These are phyloP conservation scores for Leucozona laternaria DNA, from an alignment of 2,888 invertebrate species.

Conservation along the genomic window DNA sequence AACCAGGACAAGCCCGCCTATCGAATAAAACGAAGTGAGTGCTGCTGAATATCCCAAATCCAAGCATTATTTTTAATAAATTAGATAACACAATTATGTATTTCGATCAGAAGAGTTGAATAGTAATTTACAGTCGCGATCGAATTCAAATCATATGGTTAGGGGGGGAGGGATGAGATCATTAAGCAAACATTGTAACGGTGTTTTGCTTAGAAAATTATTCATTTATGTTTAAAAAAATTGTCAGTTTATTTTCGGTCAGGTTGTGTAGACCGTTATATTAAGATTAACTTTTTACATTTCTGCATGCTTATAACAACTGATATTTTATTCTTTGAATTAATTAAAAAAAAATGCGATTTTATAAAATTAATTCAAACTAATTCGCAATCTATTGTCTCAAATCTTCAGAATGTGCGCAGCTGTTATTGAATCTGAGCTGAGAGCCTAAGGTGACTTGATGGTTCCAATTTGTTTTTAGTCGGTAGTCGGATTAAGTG, in stretches of 20 bases:
- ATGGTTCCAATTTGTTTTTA: constrained; percentile 28
- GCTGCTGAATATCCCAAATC: not conserved
- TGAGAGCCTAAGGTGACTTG: not conserved
- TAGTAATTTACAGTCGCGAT: constrained; percentile 10
- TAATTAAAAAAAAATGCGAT: constrained; percentile 9
- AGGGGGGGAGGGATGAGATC: constrained; percentile 28
- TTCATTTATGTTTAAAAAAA: constrained; percentile 25
- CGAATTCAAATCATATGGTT: not conserved
- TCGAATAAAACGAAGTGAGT: not conserved
- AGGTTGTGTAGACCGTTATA: not conserved
- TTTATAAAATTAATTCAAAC: constrained; percentile 43
- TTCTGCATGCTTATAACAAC: not conserved
- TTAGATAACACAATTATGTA: constrained; percentile 48
- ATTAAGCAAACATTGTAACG: constrained; percentile 55
- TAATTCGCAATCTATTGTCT: constrained; percentile 46
- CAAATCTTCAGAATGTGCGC: not conserved
- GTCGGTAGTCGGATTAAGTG: constrained; percentile 59
- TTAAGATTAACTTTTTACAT: not conserved
- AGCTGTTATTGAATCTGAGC: constrained; percentile 17
- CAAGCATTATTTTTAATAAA: constrained; percentile 35
- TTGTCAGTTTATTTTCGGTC: not conserved
- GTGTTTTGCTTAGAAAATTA: constrained; percentile 34
- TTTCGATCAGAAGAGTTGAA: constrained; percentile 2
- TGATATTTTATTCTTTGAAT: constrained; percentile 10
- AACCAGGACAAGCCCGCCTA: constrained; percentile 18